Evolutionary conservation across 2,113 vertebrate genomes (phyloP), one percentile per base, ranked within the genome.

Genomic region (Phaetusa simplex): DNA sequence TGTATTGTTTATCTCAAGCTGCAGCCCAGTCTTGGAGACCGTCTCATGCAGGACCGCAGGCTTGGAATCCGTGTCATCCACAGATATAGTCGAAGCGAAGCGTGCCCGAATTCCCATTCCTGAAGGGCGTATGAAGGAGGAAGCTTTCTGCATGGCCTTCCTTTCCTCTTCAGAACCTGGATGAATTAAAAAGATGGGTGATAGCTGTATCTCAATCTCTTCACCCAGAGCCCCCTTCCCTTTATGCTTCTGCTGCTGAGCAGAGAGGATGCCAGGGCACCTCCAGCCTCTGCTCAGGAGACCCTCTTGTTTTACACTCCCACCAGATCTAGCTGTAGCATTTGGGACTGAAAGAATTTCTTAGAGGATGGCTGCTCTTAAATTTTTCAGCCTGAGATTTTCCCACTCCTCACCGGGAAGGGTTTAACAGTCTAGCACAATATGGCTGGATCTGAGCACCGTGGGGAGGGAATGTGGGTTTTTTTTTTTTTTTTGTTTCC

Each of bases 91-190:
- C 0, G 45, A 10, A 36, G 49, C 30, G 0, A 83, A 91, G 40
- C 2, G 21, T n/a, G 92, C 10, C 12, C 92, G 95, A 73, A 82
- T 85, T 6, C 1, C 0, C 3, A 93, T 3, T 42, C n/a, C 26
- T 0, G 9, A 27, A n/a, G 95, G 82, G 12, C 5, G 93, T 21
- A 98, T 4, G 84, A 95, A 96, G 32, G 73, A 83, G 12, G 10
- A 58, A 66, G 98, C 98, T 15, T 10, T 97, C 70, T 96, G 8
- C 95, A 98, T 96, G 32, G 97, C 42, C 43, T 40, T 45, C 59
- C 97, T 98, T 90, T 98, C 98, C 47, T 98, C 79, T 21, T 8
- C 12, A 4, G 96, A 96, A 21, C 97, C 98, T 98, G 93, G 10
- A 53, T 62, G 42, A 82, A 86, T 12, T 30, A 58, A 86, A 88